These are phyloP conservation scores for Struthio camelus DNA, from an alignment of 2,113 vertebrate species.

Conservation along the genomic window DNA sequence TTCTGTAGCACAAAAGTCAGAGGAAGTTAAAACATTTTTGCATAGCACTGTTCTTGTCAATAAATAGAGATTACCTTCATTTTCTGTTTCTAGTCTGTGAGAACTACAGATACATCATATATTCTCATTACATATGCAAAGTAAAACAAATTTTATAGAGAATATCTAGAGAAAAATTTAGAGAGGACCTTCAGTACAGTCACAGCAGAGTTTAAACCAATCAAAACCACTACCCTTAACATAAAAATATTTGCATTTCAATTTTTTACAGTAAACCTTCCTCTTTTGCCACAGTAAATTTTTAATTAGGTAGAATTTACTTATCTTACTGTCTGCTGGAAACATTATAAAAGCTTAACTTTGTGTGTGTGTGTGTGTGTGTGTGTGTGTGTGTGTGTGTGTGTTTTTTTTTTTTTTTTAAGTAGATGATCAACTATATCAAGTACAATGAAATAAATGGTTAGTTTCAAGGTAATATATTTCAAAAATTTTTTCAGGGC, in stretches of 20 bases:
- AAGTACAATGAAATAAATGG: not conserved
- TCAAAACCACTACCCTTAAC: not conserved
- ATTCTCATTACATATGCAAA: not conserved
- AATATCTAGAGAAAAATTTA: not conserved
- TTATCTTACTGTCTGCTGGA: not conserved
- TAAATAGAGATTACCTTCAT: not conserved
- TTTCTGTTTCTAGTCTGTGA: not conserved
- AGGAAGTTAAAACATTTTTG: not conserved
- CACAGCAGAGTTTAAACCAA: not conserved
- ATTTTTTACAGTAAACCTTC: not conserved
- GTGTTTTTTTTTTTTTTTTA: not conserved
- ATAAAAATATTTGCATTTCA: not conserved
- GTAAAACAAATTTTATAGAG: not conserved
- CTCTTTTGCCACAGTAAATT: not conserved
- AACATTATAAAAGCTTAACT: not conserved
- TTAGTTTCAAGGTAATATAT: not conserved
- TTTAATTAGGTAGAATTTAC: not conserved
- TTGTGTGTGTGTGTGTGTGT: no score
- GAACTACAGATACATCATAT: rapidly evolving
- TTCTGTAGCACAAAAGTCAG: not conserved
- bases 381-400: no score
- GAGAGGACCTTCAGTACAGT: not conserved
- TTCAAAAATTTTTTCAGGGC: not conserved
- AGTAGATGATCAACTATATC: not conserved
- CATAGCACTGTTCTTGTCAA: not conserved